A percentile compares a stretch with the other conserved stretches of the same genome.
Evolutionary conservation across 2,888 invertebrate genomes (phyloP).

Genomic region (Drosophila demipolita): DNA sequence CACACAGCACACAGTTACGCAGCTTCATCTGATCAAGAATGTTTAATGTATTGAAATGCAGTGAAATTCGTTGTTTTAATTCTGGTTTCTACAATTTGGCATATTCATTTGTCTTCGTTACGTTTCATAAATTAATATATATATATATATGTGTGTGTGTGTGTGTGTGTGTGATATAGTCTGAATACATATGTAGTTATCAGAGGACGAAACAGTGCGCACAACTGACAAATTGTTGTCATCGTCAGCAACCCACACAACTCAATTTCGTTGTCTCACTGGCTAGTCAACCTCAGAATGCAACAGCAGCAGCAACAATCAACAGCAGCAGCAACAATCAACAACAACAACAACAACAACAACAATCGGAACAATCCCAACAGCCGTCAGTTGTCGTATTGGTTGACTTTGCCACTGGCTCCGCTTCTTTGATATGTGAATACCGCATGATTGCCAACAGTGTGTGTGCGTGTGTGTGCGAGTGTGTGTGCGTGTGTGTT

Average conservation of each 20-base stretch:
- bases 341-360: not conserved
- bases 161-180: too few relatives aligned
- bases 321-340: not conserved
- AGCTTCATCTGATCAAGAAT: conserved; percentile 3
- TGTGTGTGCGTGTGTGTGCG: not conserved
- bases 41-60: conserved; percentile 1
- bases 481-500: not conserved
- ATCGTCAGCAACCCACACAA: conserved; percentile 32
- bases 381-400: conserved; percentile 21
- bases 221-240: conserved; percentile 23
- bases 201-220: conserved; percentile 8
- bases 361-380: not conserved
- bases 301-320: conserved; percentile 1
- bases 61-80: not conserved
- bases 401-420: conserved; percentile 29
- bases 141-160: not conserved
- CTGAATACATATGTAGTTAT: conserved; percentile 13
- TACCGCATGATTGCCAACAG: conserved; percentile 12
- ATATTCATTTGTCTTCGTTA: conserved; percentile 35
- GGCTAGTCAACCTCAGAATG: conserved; percentile 18
- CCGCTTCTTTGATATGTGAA: conserved; percentile 55
- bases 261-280: conserved; percentile 11
- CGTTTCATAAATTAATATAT: conserved; percentile 5
- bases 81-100: conserved; percentile 26
- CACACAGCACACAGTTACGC: not conserved